A percentile compares a stretch with the other conserved stretches of the same genome.
These are phyloP conservation scores for Suricata suricatta DNA, from an alignment of 2,113 vertebrate genomes.

Conservation along the genomic window DNA sequence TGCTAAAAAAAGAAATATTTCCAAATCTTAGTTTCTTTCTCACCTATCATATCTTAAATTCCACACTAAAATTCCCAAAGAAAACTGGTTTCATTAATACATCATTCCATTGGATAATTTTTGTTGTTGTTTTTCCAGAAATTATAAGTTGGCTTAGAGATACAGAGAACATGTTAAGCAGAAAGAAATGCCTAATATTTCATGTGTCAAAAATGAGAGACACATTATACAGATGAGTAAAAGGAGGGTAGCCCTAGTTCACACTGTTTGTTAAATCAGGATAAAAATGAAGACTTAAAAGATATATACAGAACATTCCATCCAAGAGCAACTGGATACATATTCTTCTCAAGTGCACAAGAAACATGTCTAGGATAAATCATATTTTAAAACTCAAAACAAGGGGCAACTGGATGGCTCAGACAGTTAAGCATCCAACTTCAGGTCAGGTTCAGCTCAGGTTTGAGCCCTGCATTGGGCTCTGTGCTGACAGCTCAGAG, in stretches of 20 bases:
- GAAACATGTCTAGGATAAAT: no score
- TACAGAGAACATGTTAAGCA: background rate
- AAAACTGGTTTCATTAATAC: background rate
- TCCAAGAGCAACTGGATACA: no score
- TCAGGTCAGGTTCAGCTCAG: no score
- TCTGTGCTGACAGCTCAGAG: no score
- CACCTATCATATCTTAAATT: background rate
- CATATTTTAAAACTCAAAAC: no score
- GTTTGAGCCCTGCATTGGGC: no score
- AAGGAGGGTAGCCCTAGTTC: background rate
- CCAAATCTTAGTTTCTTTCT: background rate
- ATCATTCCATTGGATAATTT: background rate
- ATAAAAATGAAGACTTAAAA: background rate
- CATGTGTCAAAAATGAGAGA: background rate
- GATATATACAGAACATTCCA: no score
- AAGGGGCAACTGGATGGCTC: no score
- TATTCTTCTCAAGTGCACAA: no score
- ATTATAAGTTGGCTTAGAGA: background rate
- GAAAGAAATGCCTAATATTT: background rate
- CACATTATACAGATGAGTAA: background rate
- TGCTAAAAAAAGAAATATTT: background rate
- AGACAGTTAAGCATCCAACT: no score
- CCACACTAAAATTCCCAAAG: background rate
- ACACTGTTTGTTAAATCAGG: background rate
- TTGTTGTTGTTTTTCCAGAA: background rate